Conservation (phyloP, 2,113 vertebrate genomes). For the Nannospalax galili region DNA sequence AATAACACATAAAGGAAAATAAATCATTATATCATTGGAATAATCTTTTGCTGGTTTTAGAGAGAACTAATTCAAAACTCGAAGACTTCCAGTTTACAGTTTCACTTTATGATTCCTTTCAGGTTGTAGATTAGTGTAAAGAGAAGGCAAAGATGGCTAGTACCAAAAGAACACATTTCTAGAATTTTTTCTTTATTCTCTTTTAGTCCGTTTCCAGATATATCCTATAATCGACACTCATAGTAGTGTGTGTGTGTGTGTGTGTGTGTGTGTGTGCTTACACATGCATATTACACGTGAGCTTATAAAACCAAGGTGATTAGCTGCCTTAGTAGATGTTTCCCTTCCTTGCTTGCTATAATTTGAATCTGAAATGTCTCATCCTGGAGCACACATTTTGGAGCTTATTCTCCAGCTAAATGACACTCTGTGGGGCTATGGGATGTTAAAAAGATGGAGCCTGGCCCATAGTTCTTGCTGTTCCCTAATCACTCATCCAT, state of each 20-base stretch:
- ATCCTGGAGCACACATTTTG: neutral
- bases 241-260: neutral
- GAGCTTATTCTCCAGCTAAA: neutral
- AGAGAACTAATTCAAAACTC: conserved; percentile 52
- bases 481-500: neutral
- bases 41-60: conserved; percentile 43
- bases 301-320: neutral
- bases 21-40: conserved; percentile 40
- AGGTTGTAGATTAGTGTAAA: conserved; percentile 19
- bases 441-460: neutral
- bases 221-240: neutral
- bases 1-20: conserved; percentile 33
- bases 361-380: neutral
- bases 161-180: neutral
- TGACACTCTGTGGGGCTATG: neutral
- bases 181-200: neutral
- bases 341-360: neutral
- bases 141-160: neutral
- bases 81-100: conserved; percentile 42
- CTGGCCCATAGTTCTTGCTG: neutral
- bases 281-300: neutral
- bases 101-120: conserved; percentile 3
- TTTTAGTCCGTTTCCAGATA: neutral
- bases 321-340: neutral
- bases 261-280: neutral